phyloP scores from a whole-genome alignment of 92 coral and sea anemone species.

The Bergia sp. region DNA sequence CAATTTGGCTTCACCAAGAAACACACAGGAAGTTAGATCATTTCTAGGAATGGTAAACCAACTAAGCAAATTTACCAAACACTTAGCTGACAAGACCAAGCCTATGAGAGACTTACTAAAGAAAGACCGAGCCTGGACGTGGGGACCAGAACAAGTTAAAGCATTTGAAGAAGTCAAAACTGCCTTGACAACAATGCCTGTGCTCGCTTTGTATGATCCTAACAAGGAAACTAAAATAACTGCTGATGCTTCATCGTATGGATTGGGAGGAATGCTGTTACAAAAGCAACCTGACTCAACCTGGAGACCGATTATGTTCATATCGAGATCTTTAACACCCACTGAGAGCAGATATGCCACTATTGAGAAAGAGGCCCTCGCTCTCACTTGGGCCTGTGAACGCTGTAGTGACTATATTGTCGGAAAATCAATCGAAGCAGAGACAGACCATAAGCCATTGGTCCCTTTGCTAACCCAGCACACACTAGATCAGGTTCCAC shows the following conservation, averaged over 20 bases:
- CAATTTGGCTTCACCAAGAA: conserved; percentile 38
- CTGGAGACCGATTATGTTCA: conserved; percentile 51
- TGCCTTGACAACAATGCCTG: conserved; percentile 41
- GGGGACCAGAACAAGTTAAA: conserved; percentile 46
- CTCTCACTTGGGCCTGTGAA: conserved; percentile 38
- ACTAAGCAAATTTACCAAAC: conserved; percentile 47
- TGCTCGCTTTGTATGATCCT: conserved; percentile 60
- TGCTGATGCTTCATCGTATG: conserved; percentile 62
- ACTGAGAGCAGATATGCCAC: conserved; percentile 41
- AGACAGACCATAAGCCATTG: conserved; percentile 36
- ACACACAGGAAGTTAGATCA: conserved; percentile 46
- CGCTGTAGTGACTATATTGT: conserved; percentile 34
- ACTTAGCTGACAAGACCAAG: conserved; percentile 48
- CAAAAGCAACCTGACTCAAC: conserved; percentile 56
- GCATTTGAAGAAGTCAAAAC: conserved; percentile 51
- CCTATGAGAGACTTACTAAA: too few relatives aligned
- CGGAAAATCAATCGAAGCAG: conserved; percentile 30
- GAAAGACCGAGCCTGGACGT: conserved; percentile 50
- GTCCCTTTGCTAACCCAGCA: conserved; percentile 46
- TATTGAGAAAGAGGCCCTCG: conserved; percentile 15
- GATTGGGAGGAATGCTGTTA: conserved; percentile 51
- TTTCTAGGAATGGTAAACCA: conserved; percentile 61
- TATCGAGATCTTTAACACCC: conserved; percentile 49
- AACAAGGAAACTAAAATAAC: conserved; percentile 52
- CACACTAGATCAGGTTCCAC: conserved; percentile 49